A percentile compares a stretch with the other conserved stretches of the same genome.
These are phyloP conservation scores for Ophonus ardosiacus DNA, from an alignment of 2,888 invertebrate species.

Conservation along the genomic window DNA sequence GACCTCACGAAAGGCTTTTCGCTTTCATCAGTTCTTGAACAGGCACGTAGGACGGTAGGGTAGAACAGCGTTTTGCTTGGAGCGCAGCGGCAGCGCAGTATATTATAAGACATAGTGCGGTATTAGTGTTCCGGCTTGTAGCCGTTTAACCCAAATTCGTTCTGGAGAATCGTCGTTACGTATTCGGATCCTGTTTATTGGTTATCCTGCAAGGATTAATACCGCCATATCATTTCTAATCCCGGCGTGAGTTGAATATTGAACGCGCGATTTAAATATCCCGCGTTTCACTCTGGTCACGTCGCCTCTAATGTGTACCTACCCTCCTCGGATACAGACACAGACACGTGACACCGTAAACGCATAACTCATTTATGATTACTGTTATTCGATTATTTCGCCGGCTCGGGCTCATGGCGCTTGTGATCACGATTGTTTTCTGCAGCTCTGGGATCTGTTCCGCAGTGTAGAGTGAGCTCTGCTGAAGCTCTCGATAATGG, in stretches of 20 bases:
- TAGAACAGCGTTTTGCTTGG: background rate
- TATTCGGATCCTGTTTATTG: constrained; percentile 62
- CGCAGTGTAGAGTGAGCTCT: background rate
- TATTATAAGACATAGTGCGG: constrained; percentile 27
- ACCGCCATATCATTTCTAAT: constrained; percentile 63
- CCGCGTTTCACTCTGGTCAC: constrained; percentile 52
- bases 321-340: constrained; percentile 35
- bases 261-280: constrained; percentile 62
- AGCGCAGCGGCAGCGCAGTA: background rate
- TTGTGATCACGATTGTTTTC: constrained; percentile 9
- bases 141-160: constrained; percentile 60
- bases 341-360: constrained; percentile 48
- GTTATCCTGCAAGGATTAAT: constrained; percentile 64
- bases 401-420: background rate
- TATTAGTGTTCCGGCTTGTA: constrained; percentile 49
- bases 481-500: background rate
- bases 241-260: constrained; percentile 56
- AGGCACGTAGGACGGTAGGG: background rate
- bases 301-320: constrained; percentile 50
- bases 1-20: constrained; percentile 1
- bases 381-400: constrained; percentile 55
- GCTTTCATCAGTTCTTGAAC: background rate
- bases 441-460: background rate
- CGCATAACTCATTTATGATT: constrained; percentile 59
- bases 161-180: constrained; percentile 57